Percentiles rank a stretch among this genome's conserved stretches.
Evolutionary conservation across 1,140 invertebrate species (phyloP).

Genomic region (Polyergus mexicanus): DNA sequence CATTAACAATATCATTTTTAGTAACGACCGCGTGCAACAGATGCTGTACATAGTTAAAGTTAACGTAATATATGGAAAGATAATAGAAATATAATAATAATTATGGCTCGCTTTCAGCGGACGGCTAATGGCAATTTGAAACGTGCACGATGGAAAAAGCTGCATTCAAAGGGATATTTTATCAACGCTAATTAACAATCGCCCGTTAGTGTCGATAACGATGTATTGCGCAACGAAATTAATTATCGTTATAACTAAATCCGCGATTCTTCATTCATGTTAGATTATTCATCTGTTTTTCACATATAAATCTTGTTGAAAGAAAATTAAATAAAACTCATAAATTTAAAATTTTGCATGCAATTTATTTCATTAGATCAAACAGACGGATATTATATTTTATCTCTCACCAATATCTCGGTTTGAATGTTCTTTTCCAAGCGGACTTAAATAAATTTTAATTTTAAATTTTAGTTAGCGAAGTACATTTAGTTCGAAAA

Average conservation of each 20-base stretch:
- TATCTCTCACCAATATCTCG: background rate
- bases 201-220: conserved; percentile 5
- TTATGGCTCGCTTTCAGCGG: conserved; percentile 16
- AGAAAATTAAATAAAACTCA: background rate
- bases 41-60: conserved; percentile 7
- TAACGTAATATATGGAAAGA: conserved; percentile 30
- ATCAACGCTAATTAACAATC: conserved; percentile 33
- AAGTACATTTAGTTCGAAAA: background rate
- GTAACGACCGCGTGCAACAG: background rate
- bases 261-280: background rate
- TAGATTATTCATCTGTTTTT: background rate
- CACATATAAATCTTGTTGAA: no score
- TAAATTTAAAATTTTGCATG: background rate
- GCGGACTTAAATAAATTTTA: background rate
- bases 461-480: background rate
- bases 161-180: conserved; percentile 7
- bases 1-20: conserved; percentile 3
- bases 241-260: conserved; percentile 31
- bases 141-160: conserved; percentile 23
- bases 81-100: conserved; percentile 36
- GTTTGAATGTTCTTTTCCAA: background rate
- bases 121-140: conserved; percentile 30
- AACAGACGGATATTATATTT: background rate
- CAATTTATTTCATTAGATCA: background rate
- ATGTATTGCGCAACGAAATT: conserved; percentile 8